Base-by-base conservation (phyloP, 2,888 invertebrate genomes). In the Watsonalla cultraria region DNA sequence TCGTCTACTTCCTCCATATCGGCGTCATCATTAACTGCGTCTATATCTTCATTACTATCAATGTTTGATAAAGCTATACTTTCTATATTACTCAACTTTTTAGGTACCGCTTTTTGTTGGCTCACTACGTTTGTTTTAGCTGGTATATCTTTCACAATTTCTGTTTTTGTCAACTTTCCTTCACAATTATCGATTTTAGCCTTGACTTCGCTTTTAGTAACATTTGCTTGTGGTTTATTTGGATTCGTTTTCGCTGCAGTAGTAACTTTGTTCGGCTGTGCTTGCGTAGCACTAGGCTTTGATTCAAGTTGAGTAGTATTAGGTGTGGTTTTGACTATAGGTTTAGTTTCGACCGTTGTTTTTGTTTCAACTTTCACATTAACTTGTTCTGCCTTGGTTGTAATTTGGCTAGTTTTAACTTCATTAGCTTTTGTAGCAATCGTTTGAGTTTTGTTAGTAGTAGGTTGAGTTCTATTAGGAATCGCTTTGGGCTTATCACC, bases 1-100 rank as follows among this genome's bases (percentile, higher is more conserved):
- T 88, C 88, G 52, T 81, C 72, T 50, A 88, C 70, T 65, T 86
- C 87, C 33, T 86, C 87, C 8, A 42, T 11, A 11, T 42, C 42
- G 9, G 5, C 42, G 0, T 8, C 11, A 54, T 71, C 75, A 63
- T 79, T 55, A 24, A 56, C 59, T 34, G 62, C 58, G 13, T 39
- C 46, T 7, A 54, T 54, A 46, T 42, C 52, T 51, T 53, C 35
- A 47, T 51, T 33, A 46, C 33, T 24, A 37, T 55, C 51, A 34
- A 8, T 45, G 24, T 46, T 45, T 46, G 51, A 46, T 9, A 35
- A 34, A 47, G 11, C 35, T 14, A n/a, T 33, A 13, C n/a, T 11
- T 14, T 51, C 37, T 37, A 5, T 5, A 7, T 37, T 37, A 7
- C 2, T 1, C 4, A 37, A 0, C 7, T 42, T 11, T 15, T 51